Evolutionary conservation across 1,140 invertebrate species (phyloP).

Genomic region (Drosophila ambigua): DNA sequence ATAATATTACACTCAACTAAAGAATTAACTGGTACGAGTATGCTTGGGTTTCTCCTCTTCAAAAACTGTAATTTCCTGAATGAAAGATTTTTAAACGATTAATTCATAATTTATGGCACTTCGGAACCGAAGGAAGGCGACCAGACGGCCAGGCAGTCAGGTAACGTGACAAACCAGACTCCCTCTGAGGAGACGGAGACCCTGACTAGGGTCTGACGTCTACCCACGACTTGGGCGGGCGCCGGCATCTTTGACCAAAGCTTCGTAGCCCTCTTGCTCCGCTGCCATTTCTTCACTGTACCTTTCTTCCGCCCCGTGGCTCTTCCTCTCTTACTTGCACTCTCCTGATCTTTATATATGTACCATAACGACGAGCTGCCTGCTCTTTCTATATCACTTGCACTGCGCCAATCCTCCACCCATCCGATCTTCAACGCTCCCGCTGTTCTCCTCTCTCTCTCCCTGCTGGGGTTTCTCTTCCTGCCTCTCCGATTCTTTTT

Average conservation of each 20-base stretch:
- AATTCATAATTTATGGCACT: slow-evolving; percentile 39
- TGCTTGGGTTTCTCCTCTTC: neutral
- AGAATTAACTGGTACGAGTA: too few species aligned
- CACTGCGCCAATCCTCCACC: too few species aligned
- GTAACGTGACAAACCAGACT: slow-evolving; percentile 10
- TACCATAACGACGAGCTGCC: too few species aligned
- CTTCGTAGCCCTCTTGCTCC: too few species aligned
- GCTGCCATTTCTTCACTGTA: too few species aligned
- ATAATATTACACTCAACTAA: too few species aligned
- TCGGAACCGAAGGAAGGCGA: neutral
- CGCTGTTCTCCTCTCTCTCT: slow-evolving; percentile 20
- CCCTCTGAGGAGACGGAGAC: neutral
- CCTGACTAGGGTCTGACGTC: neutral
- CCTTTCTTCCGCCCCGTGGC: too few species aligned
- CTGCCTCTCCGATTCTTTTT: slow-evolving; percentile 3
- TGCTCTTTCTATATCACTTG: too few species aligned
- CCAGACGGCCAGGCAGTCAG: neutral
- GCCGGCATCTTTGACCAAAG: slow-evolving; percentile 28
- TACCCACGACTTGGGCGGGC: slow-evolving; percentile 39
- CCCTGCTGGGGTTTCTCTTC: slow-evolving; percentile 6
- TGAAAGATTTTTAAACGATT: slow-evolving; percentile 27
- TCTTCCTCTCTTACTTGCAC: too few species aligned
- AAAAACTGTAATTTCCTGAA: neutral
- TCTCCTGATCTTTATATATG: too few species aligned
- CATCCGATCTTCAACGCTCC: too few species aligned